Evolutionary conservation across 2,888 invertebrate species (phyloP).

Genomic region (Sarcophaga rosellei): DNA sequence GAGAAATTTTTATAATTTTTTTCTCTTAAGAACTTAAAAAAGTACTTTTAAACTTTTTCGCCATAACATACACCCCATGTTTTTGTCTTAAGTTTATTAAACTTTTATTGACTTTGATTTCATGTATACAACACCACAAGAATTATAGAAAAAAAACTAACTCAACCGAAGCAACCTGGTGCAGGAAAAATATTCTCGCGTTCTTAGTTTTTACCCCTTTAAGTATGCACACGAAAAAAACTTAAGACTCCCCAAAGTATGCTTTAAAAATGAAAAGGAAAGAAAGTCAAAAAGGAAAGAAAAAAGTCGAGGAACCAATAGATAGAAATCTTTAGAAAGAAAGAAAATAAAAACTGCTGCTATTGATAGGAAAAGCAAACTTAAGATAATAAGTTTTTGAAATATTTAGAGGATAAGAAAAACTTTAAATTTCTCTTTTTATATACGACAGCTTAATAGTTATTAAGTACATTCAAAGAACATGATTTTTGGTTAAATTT

Average conservation of each 20-base stretch:
- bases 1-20: too few species aligned
- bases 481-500: too few species aligned
- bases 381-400: too few species aligned
- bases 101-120: conserved; percentile 68
- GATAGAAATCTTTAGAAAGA: background rate
- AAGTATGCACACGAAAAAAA: background rate
- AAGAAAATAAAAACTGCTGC: background rate
- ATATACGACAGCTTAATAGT: too few species aligned
- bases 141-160: background rate
- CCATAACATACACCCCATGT: conserved; percentile 48
- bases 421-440: too few species aligned
- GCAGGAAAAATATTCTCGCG: conserved; percentile 44
- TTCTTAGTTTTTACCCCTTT: conserved; percentile 36
- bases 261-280: conserved; percentile 13
- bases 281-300: too few species aligned
- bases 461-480: too few species aligned
- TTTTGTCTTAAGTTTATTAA: conserved; percentile 53
- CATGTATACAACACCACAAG: conserved; percentile 7
- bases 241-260: conserved; percentile 44
- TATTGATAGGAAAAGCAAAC: too few species aligned
- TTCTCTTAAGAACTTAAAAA: too few species aligned
- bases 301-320: background rate
- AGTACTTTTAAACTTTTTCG: background rate
- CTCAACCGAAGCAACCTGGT: background rate
- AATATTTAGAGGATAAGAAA: background rate